Evolutionary conservation across 2,888 invertebrate species (phyloP).

Genomic region (Coelinius sp.): DNA sequence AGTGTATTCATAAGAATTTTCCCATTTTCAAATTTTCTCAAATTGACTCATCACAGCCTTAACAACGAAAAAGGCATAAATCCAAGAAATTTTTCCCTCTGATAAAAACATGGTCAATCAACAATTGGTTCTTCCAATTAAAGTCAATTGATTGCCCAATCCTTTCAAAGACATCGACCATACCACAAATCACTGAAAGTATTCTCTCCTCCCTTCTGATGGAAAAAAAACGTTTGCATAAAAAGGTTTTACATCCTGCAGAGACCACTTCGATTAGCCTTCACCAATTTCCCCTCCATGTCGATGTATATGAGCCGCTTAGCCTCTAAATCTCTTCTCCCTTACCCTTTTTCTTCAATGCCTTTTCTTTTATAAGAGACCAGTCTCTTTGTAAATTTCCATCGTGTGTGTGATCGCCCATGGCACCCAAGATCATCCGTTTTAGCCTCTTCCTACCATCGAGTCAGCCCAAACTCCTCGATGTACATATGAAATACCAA

Average conservation of each 20-base stretch:
- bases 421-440: conserved; percentile 17
- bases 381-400: background rate
- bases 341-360: conserved; percentile 4
- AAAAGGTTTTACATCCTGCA: background rate
- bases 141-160: background rate
- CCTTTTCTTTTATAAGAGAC: conserved; percentile 9
- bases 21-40: no score
- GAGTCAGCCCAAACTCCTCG: background rate
- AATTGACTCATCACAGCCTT: no score
- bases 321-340: conserved; percentile 65
- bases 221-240: background rate
- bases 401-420: conserved; percentile 2
- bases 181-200: background rate
- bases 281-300: background rate
- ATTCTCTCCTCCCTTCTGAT: background rate
- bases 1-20: no score
- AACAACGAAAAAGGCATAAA: no score
- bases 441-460: background rate
- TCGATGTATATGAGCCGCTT: conserved; percentile 65
- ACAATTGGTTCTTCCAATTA: no score
- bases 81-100: no score
- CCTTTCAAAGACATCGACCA: background rate
- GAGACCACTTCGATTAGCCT: conserved; percentile 26
- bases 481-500: background rate
- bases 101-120: no score